Evolutionary conservation across 1,140 invertebrate species (phyloP).

Genomic region (Lineus longissimus): DNA sequence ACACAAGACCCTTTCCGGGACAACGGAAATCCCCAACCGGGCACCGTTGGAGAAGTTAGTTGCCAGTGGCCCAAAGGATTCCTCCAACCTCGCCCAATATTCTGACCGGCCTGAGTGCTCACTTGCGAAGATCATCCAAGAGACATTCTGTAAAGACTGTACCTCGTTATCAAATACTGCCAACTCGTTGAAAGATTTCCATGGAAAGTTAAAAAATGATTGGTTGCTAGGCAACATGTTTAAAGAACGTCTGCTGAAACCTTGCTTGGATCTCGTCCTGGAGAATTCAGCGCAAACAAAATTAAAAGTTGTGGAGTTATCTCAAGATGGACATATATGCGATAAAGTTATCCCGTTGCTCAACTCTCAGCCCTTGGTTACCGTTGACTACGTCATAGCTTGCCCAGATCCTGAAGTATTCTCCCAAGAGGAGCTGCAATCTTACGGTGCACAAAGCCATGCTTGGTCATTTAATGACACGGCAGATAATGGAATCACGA

Average conservation of each 20-base stretch:
- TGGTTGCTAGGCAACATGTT: background rate
- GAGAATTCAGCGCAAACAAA: slow-evolving; percentile 74
- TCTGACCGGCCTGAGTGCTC: background rate
- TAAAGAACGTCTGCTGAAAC: slow-evolving; percentile 26
- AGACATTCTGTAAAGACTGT: background rate
- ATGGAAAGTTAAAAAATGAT: background rate
- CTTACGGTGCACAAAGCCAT: slow-evolving; percentile 33
- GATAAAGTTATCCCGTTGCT: slow-evolving; percentile 37
- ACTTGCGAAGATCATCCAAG: background rate
- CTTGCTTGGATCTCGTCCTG: slow-evolving; percentile 62
- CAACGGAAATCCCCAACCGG: background rate
- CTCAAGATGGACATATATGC: slow-evolving; percentile 33
- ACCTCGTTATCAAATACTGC: background rate
- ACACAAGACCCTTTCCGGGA: background rate
- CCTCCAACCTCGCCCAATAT: background rate
- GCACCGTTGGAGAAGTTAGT: background rate
- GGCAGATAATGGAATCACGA: background rate
- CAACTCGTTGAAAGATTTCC: background rate
- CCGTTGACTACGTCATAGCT: slow-evolving; percentile 49
- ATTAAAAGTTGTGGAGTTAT: slow-evolving; percentile 74
- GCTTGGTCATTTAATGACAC: slow-evolving; percentile 39
- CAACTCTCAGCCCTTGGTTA: slow-evolving; percentile 48
- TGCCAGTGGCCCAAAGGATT: background rate
- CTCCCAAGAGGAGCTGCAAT: slow-evolving; percentile 38
- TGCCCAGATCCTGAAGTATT: slow-evolving; percentile 38